Evolutionary conservation across 1,140 invertebrate genomes (phyloP).

Genomic region (Ectropis grisescens): DNA sequence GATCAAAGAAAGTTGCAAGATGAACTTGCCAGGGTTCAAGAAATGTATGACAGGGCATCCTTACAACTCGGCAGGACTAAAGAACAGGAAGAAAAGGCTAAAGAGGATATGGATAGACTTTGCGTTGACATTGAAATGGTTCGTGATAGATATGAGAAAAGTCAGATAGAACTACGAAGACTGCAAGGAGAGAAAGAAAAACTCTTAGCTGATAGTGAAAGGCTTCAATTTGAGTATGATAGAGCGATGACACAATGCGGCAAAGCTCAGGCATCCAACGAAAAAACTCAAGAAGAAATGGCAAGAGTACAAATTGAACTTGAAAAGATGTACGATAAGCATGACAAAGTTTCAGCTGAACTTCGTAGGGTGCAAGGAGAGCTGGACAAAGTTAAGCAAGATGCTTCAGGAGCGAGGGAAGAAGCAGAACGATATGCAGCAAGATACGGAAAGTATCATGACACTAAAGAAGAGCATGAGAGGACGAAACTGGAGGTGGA

Average conservation of each 20-base stretch:
- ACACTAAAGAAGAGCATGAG: conserved; percentile 86
- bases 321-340: conserved; percentile 92
- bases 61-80: conserved; percentile 87
- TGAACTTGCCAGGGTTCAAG: conserved; percentile 84
- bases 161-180: conserved; percentile 85
- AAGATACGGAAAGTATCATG: conserved; percentile 83
- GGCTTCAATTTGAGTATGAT: conserved; percentile 89
- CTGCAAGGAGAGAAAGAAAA: conserved; percentile 90
- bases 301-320: conserved; percentile 87
- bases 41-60: conserved; percentile 88
- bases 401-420: conserved; percentile 78
- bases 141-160: conserved; percentile 91
- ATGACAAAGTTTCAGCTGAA: conserved; percentile 87
- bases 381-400: conserved; percentile 76
- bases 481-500: conserved; percentile 86
- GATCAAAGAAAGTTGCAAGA: conserved; percentile 89
- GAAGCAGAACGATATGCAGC: conserved; percentile 82
- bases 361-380: conserved; percentile 85
- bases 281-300: conserved; percentile 91
- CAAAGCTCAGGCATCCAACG: conserved; percentile 86
- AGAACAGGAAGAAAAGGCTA: conserved; percentile 92
- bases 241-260: conserved; percentile 84
- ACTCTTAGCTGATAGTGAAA: conserved; percentile 84
- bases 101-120: conserved; percentile 87
- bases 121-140: conserved; percentile 86